Base-by-base conservation (phyloP, 2,888 invertebrate genomes). In the Agapostemon virescens region DNA sequence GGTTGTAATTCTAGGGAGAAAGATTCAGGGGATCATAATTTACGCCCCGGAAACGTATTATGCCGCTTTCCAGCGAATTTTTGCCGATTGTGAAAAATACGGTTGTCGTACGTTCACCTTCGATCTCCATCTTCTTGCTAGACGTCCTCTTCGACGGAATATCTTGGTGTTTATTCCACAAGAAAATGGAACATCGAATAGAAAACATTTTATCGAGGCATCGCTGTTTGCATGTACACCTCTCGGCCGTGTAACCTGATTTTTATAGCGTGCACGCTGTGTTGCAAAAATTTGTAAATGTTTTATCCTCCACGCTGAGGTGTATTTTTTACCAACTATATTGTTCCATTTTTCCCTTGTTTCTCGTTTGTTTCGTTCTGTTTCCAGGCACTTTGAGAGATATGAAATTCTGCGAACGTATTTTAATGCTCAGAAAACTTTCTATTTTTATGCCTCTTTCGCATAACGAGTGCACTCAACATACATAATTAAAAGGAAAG, bases 1-100 rank as follows among this genome's bases (percentile, higher is more conserved):
- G 58, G 71, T 58, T 45, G 40, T 66, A 66, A 64, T 42, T 52
- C 75, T 30, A 11, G 11, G 20, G 23, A 23, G 55, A 30, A 64
- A 33, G 20, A 30, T 61, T 33, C 61, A 9, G 20, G 30, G 33
- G 61, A 61, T 61, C 30, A 33, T 61, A 61, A 61, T 61, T 61
- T 61, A 61, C 30, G 30, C 17, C 9, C 30, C 26, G 26, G 58
- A 2, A 17, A 20, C 30, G 20, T 7, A 9, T 1, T 55, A 15
- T 15, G 2, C 55, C 23, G 5, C 55, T 55, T 2, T 15, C 58
- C 2, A 20, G 2, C 17, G 30, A 33, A 30, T 33, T 20, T 33
- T 61, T 33, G 33, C 20, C 20, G 30, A 30, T 61, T 9, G 9
- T 20, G 61, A 33, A 20, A 33, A 11, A 61, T 20, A 61, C 1